Evolutionary conservation across 2,888 invertebrate species (phyloP).

Genomic region (Heliconius ethilla): DNA sequence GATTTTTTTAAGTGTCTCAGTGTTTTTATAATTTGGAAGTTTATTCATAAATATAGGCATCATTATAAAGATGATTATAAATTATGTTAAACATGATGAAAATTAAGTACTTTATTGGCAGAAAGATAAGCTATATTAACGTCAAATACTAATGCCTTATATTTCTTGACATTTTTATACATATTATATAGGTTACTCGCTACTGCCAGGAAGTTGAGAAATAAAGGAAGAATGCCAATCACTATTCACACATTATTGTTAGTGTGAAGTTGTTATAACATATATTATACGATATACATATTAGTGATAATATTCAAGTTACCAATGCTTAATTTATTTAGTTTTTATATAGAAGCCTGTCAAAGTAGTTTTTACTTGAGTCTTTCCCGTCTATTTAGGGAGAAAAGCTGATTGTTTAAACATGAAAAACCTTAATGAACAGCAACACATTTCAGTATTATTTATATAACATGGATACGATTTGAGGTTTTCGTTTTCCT

Average conservation of each 20-base stretch:
- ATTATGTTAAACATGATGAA: background rate
- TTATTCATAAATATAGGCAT: background rate
- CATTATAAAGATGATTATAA: background rate
- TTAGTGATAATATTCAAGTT: too few species aligned
- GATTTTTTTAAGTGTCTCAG: background rate
- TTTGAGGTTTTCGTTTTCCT: too few species aligned
- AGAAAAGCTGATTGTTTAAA: too few species aligned
- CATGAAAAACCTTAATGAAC: too few species aligned
- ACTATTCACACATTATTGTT: conserved; percentile 12
- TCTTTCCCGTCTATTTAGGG: too few species aligned
- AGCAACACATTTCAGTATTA: too few species aligned
- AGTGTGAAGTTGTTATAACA: background rate
- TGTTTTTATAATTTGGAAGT: background rate
- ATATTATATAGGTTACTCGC: background rate
- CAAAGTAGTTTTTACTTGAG: too few species aligned
- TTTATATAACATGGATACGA: too few species aligned
- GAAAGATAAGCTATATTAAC: background rate
- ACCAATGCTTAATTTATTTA: too few species aligned
- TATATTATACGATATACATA: background rate
- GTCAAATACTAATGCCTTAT: background rate
- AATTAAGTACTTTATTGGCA: background rate
- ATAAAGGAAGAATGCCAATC: conserved; percentile 12
- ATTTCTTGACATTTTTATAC: background rate
- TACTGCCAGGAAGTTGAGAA: conserved; percentile 12
- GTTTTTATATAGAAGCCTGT: too few species aligned